Evolutionary conservation across 2,888 invertebrate species (phyloP).

Genomic region (Eristalinus aeneus): DNA sequence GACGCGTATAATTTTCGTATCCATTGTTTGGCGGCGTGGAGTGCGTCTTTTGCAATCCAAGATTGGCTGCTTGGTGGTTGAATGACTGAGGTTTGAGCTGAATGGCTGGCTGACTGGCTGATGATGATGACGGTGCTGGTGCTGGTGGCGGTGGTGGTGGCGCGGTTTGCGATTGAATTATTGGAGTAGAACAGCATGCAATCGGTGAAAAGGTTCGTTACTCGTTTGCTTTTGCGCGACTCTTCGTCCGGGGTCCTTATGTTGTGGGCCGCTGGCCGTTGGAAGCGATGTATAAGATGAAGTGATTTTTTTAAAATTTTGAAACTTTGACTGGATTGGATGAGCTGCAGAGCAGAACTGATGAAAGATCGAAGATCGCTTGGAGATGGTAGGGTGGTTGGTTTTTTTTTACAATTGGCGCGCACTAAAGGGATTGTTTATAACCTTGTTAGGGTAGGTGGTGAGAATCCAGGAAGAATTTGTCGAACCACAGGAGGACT

Average conservation of each 20-base stretch:
- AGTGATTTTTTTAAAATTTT: no score
- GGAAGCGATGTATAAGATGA: no score
- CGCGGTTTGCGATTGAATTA: conserved; percentile 65
- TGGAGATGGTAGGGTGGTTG: no score
- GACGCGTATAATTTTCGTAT: conserved; percentile 4
- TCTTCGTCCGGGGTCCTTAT: conserved; percentile 1
- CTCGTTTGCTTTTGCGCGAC: conserved; percentile 16
- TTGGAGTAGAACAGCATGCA: conserved; percentile 70
- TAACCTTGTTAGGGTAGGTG: no score
- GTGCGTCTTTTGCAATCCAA: conserved; percentile 66
- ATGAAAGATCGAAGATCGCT: no score
- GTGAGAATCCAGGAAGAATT: no score
- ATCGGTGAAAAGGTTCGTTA: conserved; percentile 57
- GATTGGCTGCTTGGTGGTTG: conserved; percentile 50
- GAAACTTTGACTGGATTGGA: no score
- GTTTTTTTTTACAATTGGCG: no score
- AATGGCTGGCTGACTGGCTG: not conserved
- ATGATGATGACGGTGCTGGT: conserved; percentile 3
- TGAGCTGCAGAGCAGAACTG: no score
- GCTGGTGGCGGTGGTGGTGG: not conserved
- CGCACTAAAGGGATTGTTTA: no score
- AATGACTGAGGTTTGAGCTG: conserved; percentile 53
- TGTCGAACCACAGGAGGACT: no score
- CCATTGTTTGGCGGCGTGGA: conserved; percentile 11
- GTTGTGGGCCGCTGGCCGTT: no score